Evolutionary conservation across 1,140 invertebrate genomes (phyloP).

Genomic region (Dermatophagoides farinae): DNA sequence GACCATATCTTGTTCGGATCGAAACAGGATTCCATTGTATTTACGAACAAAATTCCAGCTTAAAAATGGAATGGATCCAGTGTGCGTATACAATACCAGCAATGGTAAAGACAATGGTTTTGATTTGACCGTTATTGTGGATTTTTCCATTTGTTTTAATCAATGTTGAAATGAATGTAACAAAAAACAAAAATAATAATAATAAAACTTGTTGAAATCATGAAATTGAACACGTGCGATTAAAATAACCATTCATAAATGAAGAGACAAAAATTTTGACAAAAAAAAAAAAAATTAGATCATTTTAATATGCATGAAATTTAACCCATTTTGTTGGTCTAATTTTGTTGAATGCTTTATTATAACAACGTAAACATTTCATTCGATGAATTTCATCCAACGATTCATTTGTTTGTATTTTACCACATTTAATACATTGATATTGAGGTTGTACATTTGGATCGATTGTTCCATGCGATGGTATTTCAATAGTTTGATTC

Average conservation of each 20-base stretch:
- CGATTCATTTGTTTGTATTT: not conserved
- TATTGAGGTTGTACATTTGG: not conserved
- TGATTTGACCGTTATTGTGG: not conserved
- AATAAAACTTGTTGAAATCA: not conserved
- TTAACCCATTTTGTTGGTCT: not conserved
- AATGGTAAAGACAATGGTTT: not conserved
- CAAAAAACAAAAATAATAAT: not conserved
- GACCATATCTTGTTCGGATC: not conserved
- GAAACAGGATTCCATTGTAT: not conserved
- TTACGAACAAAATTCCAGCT: slow-evolving; percentile 1
- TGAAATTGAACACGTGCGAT: not conserved
- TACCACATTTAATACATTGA: slow-evolving; percentile 6
- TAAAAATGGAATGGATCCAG: not conserved
- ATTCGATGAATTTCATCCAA: not conserved
- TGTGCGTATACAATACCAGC: not conserved
- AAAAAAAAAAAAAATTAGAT: not conserved
- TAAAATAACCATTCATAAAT: not conserved
- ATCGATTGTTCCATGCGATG: not conserved
- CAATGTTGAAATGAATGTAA: too few species aligned
- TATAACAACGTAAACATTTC: slow-evolving; percentile 5
- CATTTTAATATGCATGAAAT: slow-evolving; percentile 1
- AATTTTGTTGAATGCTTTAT: slow-evolving; percentile 5
- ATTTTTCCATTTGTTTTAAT: too few species aligned
- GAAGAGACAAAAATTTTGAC: not conserved
- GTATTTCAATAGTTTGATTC: not conserved